These are phyloP conservation scores for Paramormyrops hopkinsi DNA, from an alignment of 2,797 vertebrate genomes.

Conservation along the genomic window DNA sequence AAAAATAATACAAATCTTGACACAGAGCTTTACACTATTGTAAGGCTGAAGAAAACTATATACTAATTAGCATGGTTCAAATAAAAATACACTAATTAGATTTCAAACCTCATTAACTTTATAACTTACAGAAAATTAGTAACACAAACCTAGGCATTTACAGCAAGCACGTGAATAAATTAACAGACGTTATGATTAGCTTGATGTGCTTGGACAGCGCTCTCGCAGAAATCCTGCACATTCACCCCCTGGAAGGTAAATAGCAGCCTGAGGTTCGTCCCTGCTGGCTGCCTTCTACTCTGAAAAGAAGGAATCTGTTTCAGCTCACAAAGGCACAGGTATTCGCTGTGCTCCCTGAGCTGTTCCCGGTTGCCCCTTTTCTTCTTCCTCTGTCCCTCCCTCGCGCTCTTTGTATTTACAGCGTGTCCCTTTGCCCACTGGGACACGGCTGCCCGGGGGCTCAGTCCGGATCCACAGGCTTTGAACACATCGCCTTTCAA, in stretches of 20 bases:
- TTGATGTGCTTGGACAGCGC: not conserved
- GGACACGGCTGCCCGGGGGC: not conserved
- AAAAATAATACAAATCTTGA: not conserved
- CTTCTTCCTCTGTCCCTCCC: not conserved
- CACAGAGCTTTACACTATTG: not conserved
- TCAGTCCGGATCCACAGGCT: slow-evolving; percentile 8
- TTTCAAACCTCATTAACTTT: slow-evolving; percentile 2
- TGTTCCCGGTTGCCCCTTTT: not conserved
- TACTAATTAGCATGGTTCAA: not conserved
- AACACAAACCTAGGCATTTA: not conserved
- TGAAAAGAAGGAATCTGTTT: not conserved
- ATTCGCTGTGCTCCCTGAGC: not conserved
- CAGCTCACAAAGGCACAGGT: not conserved
- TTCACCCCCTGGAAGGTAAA: not conserved
- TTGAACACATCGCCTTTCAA: not conserved
- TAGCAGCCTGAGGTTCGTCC: not conserved
- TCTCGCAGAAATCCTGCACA: not conserved
- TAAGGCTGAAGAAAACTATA: not conserved
- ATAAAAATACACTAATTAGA: not conserved
- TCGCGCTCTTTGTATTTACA: not conserved
- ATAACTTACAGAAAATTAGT: not conserved
- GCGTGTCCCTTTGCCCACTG: not conserved
- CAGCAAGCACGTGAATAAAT: not conserved
- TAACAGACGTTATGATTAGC: not conserved
- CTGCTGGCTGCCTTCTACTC: not conserved